These are phyloP conservation scores for Elgaria multicarinata DNA, from an alignment of 2,113 vertebrate genomes.

Conservation along the genomic window DNA sequence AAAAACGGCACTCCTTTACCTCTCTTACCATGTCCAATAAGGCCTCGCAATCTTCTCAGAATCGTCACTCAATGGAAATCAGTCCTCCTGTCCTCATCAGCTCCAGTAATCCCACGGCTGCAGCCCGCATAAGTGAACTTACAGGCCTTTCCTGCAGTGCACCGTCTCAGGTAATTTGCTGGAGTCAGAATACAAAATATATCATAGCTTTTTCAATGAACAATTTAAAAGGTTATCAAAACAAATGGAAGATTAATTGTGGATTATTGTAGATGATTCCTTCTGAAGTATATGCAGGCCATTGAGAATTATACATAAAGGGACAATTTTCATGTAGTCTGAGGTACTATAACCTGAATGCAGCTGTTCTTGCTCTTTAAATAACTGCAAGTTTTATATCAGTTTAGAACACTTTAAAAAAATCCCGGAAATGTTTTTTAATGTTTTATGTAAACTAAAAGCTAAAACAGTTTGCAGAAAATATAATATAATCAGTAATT, in stretches of 20 bases:
- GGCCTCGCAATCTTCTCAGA: slow-evolving; percentile 89
- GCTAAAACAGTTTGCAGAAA: not conserved
- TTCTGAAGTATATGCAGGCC: not conserved
- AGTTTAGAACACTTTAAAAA: not conserved
- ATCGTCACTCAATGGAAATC: slow-evolving; percentile 98
- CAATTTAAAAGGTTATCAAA: slow-evolving; percentile 3
- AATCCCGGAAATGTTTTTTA: not conserved
- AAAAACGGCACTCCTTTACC: slow-evolving; percentile 98
- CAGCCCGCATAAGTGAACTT: slow-evolving; percentile 93
- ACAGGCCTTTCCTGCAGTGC: slow-evolving; percentile 95
- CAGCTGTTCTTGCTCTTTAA: not conserved
- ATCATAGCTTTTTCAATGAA: not conserved
- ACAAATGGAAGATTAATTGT: slow-evolving; percentile 11
- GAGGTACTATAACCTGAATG: not conserved
- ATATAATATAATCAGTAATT: not conserved
- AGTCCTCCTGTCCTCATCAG: slow-evolving; percentile 98
- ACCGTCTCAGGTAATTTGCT: slow-evolving; percentile 90
- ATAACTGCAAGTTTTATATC: slow-evolving; percentile 4
- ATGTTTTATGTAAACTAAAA: slow-evolving; percentile 6
- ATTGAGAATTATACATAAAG: not conserved
- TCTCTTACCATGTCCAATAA: slow-evolving; percentile 98
- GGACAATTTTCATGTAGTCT: not conserved
- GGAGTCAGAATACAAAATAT: slow-evolving; percentile 4
- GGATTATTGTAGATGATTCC: not conserved
- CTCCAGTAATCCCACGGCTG: slow-evolving; percentile 96